Evolutionary conservation across 2,888 invertebrate species (phyloP).

Genomic region (Cenopis cana): DNA sequence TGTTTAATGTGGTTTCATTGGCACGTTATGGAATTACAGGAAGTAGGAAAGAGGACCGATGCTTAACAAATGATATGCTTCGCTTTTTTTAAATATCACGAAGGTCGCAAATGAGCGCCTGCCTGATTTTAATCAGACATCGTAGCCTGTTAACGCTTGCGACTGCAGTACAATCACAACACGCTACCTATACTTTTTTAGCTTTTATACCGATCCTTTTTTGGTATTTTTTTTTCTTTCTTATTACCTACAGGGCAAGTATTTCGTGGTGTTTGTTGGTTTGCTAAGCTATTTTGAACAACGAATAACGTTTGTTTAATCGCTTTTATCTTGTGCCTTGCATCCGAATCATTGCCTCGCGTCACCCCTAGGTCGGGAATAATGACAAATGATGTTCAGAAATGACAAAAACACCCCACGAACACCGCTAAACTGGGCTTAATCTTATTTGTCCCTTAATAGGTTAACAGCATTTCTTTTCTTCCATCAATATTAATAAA

Average conservation of each 20-base stretch:
- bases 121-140: too few species aligned
- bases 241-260: too few species aligned
- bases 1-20: neutral
- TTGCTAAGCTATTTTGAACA: neutral
- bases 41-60: neutral
- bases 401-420: conserved; percentile 71
- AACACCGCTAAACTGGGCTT: conserved; percentile 62
- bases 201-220: too few species aligned
- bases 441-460: conserved; percentile 58
- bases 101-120: too few species aligned
- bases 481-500: conserved; percentile 22
- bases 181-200: too few species aligned
- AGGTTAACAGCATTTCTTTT: conserved; percentile 60
- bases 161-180: too few species aligned
- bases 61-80: neutral
- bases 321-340: conserved; percentile 48
- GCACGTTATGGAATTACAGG: neutral
- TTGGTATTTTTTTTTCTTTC: too few species aligned
- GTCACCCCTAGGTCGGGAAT: conserved; percentile 64
- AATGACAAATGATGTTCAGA: conserved; percentile 80
- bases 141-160: too few species aligned
- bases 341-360: conserved; percentile 59
- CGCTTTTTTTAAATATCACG: too few species aligned
- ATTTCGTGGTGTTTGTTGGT: neutral
- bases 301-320: neutral